These are phyloP conservation scores for Ailuropoda melanoleuca DNA, from an alignment of 2,113 vertebrate genomes.

Conservation along the genomic window DNA sequence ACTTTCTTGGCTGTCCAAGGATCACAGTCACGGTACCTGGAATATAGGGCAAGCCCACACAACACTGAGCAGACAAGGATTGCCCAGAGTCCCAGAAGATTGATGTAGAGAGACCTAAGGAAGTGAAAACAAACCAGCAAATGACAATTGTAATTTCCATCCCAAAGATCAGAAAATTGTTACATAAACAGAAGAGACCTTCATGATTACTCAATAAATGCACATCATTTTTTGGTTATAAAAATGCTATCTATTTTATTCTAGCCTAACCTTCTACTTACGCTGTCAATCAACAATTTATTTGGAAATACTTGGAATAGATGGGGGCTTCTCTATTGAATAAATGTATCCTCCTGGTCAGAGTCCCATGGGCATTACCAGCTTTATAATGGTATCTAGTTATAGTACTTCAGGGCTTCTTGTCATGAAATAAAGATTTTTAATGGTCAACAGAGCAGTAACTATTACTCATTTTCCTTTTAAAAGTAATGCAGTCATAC, in stretches of 20 bases:
- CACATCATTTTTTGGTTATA: not conserved
- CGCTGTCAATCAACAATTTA: not conserved
- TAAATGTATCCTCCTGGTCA: not conserved
- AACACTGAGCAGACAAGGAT: slow-evolving; percentile 88
- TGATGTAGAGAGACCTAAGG: slow-evolving; percentile 93
- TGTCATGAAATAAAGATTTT: slow-evolving; percentile 10
- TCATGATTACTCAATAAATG: not conserved
- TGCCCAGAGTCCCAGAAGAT: slow-evolving; percentile 92
- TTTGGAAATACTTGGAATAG: not conserved
- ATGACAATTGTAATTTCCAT: not conserved
- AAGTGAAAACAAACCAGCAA: not conserved
- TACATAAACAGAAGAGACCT: not conserved
- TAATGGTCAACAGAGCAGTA: not conserved
- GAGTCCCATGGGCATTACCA: not conserved
- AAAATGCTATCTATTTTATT: slow-evolving; percentile 12
- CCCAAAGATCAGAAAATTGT: not conserved
- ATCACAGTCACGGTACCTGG: slow-evolving; percentile 94
- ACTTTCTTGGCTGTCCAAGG: slow-evolving; percentile 90
- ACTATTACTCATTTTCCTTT: slow-evolving; percentile 31
- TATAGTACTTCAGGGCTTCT: not conserved
- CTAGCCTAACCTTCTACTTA: not conserved
- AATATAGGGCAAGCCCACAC: slow-evolving; percentile 92
- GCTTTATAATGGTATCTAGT: not conserved
- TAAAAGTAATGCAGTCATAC: not conserved
- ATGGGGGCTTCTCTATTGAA: not conserved